phyloP scores from a whole-genome alignment of 2,888 invertebrate species.

The Tipula confusa region DNA sequence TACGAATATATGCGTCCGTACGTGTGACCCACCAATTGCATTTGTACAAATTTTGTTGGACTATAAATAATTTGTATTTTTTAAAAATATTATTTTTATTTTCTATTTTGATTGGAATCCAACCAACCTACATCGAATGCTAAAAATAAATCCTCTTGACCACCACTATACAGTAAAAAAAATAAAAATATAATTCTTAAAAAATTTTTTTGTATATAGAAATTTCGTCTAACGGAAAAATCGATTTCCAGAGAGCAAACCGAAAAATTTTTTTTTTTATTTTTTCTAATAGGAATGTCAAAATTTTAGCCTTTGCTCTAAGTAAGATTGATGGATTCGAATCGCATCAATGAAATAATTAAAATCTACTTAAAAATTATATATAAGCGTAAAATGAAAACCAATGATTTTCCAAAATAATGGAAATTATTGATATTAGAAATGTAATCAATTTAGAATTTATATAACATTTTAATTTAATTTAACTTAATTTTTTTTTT shows the following conservation, averaged over 20 bases:
- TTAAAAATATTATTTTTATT: background rate
- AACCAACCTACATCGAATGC: background rate
- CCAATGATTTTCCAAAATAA: background rate
- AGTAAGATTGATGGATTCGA: background rate
- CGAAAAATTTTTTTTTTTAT: too few relatives aligned
- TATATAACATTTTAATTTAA: background rate
- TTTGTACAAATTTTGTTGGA: background rate
- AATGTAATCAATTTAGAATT: background rate
- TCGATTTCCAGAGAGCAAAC: background rate
- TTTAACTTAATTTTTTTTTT: background rate
- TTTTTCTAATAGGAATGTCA: background rate
- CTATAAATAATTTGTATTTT: constrained; percentile 9
- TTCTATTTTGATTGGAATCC: background rate
- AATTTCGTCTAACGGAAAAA: background rate
- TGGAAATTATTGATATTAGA: background rate
- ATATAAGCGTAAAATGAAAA: background rate
- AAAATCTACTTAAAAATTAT: background rate
- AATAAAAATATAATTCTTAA: background rate
- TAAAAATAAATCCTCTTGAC: constrained; percentile 6
- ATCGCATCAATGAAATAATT: background rate
- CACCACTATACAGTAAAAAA: background rate
- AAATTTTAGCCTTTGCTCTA: background rate
- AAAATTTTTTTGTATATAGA: background rate
- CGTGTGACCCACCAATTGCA: background rate
- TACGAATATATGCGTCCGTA: background rate